phyloP scores from a whole-genome alignment of 2,888 invertebrate species.

The Drepana falcataria region DNA sequence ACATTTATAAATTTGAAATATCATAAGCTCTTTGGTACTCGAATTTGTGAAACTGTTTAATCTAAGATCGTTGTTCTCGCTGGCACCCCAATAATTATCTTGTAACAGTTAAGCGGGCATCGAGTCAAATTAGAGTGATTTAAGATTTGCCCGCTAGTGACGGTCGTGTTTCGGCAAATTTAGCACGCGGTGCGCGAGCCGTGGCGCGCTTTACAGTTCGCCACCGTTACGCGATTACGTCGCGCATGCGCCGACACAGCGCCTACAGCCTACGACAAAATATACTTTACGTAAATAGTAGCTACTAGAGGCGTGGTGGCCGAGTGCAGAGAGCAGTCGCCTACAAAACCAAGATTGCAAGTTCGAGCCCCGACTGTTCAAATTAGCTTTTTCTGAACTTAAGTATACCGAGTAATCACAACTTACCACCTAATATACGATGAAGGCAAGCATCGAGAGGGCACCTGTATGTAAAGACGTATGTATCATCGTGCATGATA shows the following conservation, averaged over 20 bases:
- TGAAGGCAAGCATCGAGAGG: no score
- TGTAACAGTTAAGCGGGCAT: constrained; percentile 32
- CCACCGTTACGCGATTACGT: constrained; percentile 76
- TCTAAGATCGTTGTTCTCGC: neutral
- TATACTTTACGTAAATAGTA: constrained; percentile 16
- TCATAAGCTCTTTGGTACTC: no score
- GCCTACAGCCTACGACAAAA: constrained; percentile 33
- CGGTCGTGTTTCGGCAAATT: constrained; percentile 75
- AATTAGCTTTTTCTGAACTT: no score
- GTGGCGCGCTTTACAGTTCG: constrained; percentile 74
- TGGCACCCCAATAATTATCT: constrained; percentile 4
- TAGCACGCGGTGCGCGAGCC: constrained; percentile 71
- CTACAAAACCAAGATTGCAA: no score
- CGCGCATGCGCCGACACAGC: constrained; percentile 53
- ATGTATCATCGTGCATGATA: no score
- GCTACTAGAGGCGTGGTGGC: constrained; percentile 6
- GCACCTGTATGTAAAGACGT: no score
- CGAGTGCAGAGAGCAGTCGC: no score
- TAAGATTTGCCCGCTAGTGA: constrained; percentile 70
- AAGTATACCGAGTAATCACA: no score
- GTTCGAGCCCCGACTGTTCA: no score
- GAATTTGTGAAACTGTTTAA: neutral
- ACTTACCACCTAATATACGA: no score
- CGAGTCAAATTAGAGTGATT: constrained; percentile 59
- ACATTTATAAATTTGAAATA: no score